A percentile compares a stretch with the other conserved stretches of the same genome.
Conservation (phyloP, 2,797 vertebrate genomes). For the Pantherophis alleghaniensis region DNA sequence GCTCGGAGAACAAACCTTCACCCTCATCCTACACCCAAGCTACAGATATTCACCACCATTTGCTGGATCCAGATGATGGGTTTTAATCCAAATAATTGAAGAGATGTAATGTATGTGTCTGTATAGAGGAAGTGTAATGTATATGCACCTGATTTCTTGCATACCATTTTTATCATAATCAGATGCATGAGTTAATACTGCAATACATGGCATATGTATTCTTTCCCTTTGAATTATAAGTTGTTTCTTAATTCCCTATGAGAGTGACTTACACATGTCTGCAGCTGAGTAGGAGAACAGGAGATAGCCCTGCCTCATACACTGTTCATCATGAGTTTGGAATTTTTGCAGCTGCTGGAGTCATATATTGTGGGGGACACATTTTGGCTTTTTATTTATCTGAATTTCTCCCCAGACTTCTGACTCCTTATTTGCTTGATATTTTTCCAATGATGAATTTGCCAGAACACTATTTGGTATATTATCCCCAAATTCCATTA, state of each 20-base stretch:
- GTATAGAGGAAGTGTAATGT: not conserved
- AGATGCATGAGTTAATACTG: not conserved
- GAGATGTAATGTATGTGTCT: not conserved
- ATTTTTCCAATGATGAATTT: not conserved
- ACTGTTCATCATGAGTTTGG: not conserved
- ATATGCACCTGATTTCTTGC: not conserved
- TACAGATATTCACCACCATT: not conserved
- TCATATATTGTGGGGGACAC: not conserved
- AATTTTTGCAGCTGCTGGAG: not conserved
- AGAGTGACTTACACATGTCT: not conserved
- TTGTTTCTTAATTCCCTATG: not conserved
- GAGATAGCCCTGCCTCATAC: not conserved
- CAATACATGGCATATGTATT: not conserved
- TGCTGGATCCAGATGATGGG: not conserved
- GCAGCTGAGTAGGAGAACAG: not conserved
- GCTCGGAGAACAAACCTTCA: not conserved
- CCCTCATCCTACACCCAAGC: not conserved
- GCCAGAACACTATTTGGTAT: not conserved
- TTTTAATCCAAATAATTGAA: not conserved
- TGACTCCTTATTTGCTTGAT: not conserved
- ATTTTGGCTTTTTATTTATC: not conserved
- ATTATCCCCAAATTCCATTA: not conserved
- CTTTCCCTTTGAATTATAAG: not conserved
- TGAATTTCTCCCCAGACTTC: not conserved
- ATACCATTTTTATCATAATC: not conserved